Base-by-base conservation (phyloP, 1,140 invertebrate species). In the Microplitis mediator region DNA sequence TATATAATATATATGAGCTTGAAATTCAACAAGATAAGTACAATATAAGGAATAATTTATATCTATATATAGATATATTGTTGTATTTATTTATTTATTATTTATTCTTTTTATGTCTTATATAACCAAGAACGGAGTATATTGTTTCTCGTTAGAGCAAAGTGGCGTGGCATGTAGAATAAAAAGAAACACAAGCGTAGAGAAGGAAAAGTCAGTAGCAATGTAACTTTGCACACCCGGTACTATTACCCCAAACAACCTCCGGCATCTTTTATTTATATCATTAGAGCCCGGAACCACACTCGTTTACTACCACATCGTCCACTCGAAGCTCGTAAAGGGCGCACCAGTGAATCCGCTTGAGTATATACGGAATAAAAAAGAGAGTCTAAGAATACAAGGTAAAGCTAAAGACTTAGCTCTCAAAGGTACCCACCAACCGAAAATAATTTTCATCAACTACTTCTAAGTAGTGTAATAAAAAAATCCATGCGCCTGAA, bases 241-340 rank as follows among this genome's bases (percentile, higher is more conserved):
- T 31, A 34, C 36, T 56, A 71, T 65, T 71, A 65, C 62, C n/a
- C 62, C 69, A 72, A 72, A 66, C 71, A 72, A 67, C 56, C 64
- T 60, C 34, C 54, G 56, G 63, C 63, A 72, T 72, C 69, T 71
- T 71, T 71, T 72, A 72, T 72, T 72, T 72, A 72, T 67, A 67
- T 72, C 64, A 72, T 67, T 72, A 72, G 71, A 51, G 64, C 9
- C 51, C 50, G 51, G 51, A 67, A 52, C 65, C 65, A 67, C 51
- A 67, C 65, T 51, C 65, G 51, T 67, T 67, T 67, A 67, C 45
- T 54, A 50, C 31, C 52, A 52, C 51, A 52, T 67, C 45, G 65
- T 67, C 65, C 65, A 52, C 45, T 52, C 39, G 65, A 67, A 13
- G 50, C 45, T 67, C 65, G 51, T 67, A 67, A 54, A 67, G 16